Percentiles rank a stretch among this genome's conserved stretches.
Evolutionary conservation across 2,888 invertebrate genomes (phyloP).

Genomic region (Aproaerema taeniolella): DNA sequence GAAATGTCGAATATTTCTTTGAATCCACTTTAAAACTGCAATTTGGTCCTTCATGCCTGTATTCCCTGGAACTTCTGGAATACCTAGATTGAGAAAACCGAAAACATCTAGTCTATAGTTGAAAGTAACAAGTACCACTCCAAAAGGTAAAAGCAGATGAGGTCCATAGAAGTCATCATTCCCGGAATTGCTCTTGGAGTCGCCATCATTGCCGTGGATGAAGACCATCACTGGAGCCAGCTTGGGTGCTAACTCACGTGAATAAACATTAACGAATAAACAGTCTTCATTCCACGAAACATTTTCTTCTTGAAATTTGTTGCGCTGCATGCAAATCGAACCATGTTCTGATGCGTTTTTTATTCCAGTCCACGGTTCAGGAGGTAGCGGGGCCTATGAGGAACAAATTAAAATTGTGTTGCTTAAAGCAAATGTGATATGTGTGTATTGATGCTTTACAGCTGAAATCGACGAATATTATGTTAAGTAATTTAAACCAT

Average conservation of each 20-base stretch:
- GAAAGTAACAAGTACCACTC: constrained; percentile 40
- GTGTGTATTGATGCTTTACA: too few species aligned
- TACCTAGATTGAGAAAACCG: constrained; percentile 73
- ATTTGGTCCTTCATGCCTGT: constrained; percentile 67
- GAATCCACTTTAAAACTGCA: constrained; percentile 38
- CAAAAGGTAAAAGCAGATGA: constrained; percentile 38
- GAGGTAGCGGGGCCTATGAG: constrained; percentile 41
- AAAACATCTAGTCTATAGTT: too few species aligned
- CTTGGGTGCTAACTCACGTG: constrained; percentile 27
- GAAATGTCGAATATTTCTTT: constrained; percentile 35
- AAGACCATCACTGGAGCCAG: constrained; percentile 43
- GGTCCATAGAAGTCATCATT: constrained; percentile 37
- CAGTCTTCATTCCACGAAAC: constrained; percentile 42
- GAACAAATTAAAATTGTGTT: too few species aligned
- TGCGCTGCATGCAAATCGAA: constrained; percentile 38
- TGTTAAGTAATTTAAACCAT: too few species aligned
- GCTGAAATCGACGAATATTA: too few species aligned
- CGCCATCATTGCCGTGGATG: constrained; percentile 52
- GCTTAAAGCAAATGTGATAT: neutral
- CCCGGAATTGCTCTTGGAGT: constrained; percentile 38
- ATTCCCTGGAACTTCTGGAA: constrained; percentile 76
- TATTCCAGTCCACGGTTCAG: constrained; percentile 38
- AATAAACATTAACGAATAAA: constrained; percentile 43
- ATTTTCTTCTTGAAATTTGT: constrained; percentile 22
- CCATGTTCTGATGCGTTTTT: constrained; percentile 40